phyloP scores from a whole-genome alignment of 2,113 vertebrate species.

The Malurus cyaneus region DNA sequence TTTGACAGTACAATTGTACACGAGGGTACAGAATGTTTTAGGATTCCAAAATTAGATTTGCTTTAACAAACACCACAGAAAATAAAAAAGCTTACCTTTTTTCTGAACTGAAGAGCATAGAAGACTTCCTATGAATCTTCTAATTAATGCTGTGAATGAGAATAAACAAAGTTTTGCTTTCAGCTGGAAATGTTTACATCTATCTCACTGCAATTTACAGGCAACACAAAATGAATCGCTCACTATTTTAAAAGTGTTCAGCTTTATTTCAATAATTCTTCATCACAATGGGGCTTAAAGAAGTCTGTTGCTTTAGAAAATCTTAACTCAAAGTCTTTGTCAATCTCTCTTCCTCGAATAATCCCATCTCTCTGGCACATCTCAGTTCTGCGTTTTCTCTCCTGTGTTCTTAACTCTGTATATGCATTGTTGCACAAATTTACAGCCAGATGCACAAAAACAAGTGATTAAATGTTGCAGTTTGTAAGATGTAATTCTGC shows the following conservation, averaged over 20 bases:
- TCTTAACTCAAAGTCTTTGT: not conserved
- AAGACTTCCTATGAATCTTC: not conserved
- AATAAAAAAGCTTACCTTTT: not conserved
- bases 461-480: not conserved
- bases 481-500: not conserved
- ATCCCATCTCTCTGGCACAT: not conserved
- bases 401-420: not conserved
- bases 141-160: not conserved
- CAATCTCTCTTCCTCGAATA: not conserved
- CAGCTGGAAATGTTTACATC: not conserved
- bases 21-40: not conserved
- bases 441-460: not conserved
- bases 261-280: not conserved
- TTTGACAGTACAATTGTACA: not conserved
- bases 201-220: not conserved
- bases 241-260: not conserved
- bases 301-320: not conserved
- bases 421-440: not conserved
- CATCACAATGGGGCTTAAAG: not conserved
- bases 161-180: not conserved
- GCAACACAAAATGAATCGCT: not conserved
- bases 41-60: not conserved
- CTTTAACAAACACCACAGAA: not conserved
- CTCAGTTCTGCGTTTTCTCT: not conserved
- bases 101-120: not conserved